Base-by-base conservation (phyloP, 2,113 vertebrate species). In the Gallinago undulata region DNA sequence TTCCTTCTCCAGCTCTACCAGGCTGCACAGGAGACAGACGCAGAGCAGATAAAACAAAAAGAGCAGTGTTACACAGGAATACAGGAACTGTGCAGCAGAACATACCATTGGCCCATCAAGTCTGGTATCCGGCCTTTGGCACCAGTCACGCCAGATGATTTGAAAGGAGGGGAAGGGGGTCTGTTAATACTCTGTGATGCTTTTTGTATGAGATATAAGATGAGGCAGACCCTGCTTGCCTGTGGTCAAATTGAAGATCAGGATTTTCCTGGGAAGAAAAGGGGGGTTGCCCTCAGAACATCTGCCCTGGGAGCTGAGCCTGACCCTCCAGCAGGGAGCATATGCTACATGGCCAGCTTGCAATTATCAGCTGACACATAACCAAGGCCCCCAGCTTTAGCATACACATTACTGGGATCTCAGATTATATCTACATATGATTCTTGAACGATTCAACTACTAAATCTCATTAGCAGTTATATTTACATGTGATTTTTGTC, bases 1-100 rank as follows among this genome's bases (percentile, higher is more conserved):
- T 96, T 99, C 99, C 98, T 99, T 99, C 96, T 99, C 99, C 98
- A 99, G 96, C 97, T 99, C 99, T 7, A 98, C 97, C 95, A 99
- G 97, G 97, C 99, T 99, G 97, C 83, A 89, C 86, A 88, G 76
- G 76, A 96, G 94, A 96, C 70, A 91, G 82, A 85, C 3, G 41
- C 19, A 53, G 72, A 85, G 87, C 51, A 82, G 84, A 96, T 69
- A 43, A 87, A 96, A 97, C 96, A 97, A 97, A 95, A 96, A 93
- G 70, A 91, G 85, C 89, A 96, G 91, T 97, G 96, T 97, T 97
- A 96, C 70, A 59, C n/a, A 25, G 89, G 39, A 77, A 47, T 62
- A 85, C 70, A 96, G 90, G 84, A 97, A 67, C 89, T 83, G 35
- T 67, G 79, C 72, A 89, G 94, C 84, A 93, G 68, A 73, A 77